These are phyloP conservation scores for Melieria picta DNA, from an alignment of 2,888 invertebrate species.

Conservation along the genomic window DNA sequence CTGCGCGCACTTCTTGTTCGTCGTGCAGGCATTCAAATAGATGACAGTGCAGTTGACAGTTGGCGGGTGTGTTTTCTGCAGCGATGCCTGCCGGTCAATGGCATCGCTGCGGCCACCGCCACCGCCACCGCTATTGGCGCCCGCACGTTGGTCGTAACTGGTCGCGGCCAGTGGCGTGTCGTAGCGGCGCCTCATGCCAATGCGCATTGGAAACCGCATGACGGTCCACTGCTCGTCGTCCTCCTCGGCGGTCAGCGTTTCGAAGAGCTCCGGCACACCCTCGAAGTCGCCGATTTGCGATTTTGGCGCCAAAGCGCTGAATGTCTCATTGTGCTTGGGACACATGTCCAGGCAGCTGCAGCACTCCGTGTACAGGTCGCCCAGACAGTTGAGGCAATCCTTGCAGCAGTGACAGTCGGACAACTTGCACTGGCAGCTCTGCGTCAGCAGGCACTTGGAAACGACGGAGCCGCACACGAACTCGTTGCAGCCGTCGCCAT, in stretches of 20 bases:
- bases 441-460: conserved; percentile 94
- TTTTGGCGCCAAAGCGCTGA: conserved; percentile 68
- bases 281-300: conserved; percentile 88
- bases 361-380: conserved; percentile 88
- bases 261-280: conserved; percentile 83
- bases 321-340: conserved; percentile 75
- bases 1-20: conserved; percentile 56
- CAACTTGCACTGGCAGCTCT: conserved; percentile 93
- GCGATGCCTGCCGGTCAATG: conserved; percentile 41
- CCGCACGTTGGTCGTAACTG: conserved; percentile 33
- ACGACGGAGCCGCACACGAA: conserved; percentile 86
- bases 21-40: conserved; percentile 58
- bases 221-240: conserved; percentile 59
- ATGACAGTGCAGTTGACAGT: conserved; percentile 60
- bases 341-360: conserved; percentile 69
- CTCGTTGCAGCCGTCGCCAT: conserved; percentile 56
- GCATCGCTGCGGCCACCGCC: conserved; percentile 40
- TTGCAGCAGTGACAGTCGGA: conserved; percentile 90
- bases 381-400: conserved; percentile 89
- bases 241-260: conserved; percentile 78
- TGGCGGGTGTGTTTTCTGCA: conserved; percentile 38
- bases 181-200: conserved; percentile 45
- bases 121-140: conserved; percentile 25
- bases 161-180: conserved; percentile 26
- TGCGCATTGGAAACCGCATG: conserved; percentile 54